phyloP scores from a whole-genome alignment of 2,888 invertebrate species.

The Galerucella calmariensis region DNA sequence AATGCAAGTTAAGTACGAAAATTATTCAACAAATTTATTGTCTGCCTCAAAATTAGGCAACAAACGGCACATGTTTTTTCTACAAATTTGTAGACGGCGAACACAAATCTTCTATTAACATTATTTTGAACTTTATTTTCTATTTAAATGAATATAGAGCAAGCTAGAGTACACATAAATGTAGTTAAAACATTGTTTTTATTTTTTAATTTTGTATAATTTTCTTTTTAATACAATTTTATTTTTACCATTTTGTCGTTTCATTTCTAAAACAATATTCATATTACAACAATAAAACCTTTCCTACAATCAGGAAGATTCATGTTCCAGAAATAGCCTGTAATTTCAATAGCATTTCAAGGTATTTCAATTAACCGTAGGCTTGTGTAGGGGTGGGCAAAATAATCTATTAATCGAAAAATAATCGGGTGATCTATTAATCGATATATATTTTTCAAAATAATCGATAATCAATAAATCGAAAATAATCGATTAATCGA shows the following conservation, averaged over 20 bases:
- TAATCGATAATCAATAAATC: too few species aligned
- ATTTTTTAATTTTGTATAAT: constrained; percentile 64
- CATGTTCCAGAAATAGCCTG: too few species aligned
- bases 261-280: constrained; percentile 9
- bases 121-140: constrained; percentile 60
- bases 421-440: too few species aligned
- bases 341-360: too few species aligned
- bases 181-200: constrained; percentile 58
- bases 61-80: constrained; percentile 13
- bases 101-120: constrained; percentile 59
- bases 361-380: too few species aligned
- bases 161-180: constrained; percentile 61
- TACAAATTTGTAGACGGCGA: constrained; percentile 40
- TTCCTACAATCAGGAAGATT: too few species aligned
- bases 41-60: background rate
- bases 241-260: constrained; percentile 57
- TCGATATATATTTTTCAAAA: too few species aligned
- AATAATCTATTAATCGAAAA: too few species aligned
- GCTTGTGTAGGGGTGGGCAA: too few species aligned
- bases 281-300: background rate
- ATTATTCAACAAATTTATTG: too few species aligned
- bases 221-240: constrained; percentile 64
- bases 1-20: too few species aligned
- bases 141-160: constrained; percentile 57
- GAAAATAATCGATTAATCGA: too few species aligned